These are phyloP conservation scores for Triops cancriformis DNA, from an alignment of 1,140 invertebrate genomes.

Conservation along the genomic window DNA sequence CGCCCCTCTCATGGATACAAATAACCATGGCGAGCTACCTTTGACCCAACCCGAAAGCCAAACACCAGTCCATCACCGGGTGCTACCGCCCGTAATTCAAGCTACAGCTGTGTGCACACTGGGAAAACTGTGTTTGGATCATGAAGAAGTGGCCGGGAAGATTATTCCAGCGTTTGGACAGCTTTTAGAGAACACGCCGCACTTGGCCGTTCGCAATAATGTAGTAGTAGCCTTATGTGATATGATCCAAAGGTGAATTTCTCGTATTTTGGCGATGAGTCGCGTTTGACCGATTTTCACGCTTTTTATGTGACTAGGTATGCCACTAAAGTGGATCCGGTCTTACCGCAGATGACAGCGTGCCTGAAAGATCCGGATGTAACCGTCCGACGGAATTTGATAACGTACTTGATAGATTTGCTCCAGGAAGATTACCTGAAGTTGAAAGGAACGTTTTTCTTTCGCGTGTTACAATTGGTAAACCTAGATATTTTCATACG, in stretches of 20 bases:
- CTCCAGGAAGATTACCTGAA: constrained; percentile 58
- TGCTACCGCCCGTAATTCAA: constrained; percentile 23
- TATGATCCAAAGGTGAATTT: constrained; percentile 35
- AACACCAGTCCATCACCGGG: neutral
- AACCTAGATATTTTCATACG: constrained; percentile 31
- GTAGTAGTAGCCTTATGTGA: constrained; percentile 53
- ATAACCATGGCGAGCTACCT: neutral
- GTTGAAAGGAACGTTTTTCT: constrained; percentile 53
- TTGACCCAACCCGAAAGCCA: constrained; percentile 25
- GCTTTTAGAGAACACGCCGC: constrained; percentile 41
- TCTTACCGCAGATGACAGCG: constrained; percentile 50
- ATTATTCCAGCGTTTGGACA: constrained; percentile 44
- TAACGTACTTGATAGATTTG: constrained; percentile 51
- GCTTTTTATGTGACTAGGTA: constrained; percentile 41
- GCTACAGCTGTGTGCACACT: constrained; percentile 37
- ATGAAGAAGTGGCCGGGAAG: constrained; percentile 46
- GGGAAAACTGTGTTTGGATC: constrained; percentile 48
- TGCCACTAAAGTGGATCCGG: constrained; percentile 51
- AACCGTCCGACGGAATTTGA: constrained; percentile 48
- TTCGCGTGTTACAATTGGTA: constrained; percentile 50
- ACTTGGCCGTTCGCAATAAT: constrained; percentile 49
- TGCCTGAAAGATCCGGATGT: constrained; percentile 50
- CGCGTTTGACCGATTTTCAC: constrained; percentile 17
- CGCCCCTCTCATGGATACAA: constrained; percentile 15
- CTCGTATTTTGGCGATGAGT: neutral